Evolutionary conservation across 2,797 vertebrate genomes (phyloP).

Genomic region (Gymnocypris eckloni): DNA sequence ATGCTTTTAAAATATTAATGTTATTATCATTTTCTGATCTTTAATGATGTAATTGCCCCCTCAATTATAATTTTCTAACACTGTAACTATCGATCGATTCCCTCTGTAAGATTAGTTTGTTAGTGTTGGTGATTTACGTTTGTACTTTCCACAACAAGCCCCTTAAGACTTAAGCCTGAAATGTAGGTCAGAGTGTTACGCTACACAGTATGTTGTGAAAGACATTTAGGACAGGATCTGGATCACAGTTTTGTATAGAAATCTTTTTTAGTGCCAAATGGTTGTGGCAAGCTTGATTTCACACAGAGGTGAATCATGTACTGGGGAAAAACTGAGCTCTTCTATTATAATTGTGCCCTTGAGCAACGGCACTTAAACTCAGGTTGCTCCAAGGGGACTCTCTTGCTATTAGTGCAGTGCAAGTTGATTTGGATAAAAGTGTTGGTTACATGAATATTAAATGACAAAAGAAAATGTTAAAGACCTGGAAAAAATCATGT

Average conservation of each 20-base stretch:
- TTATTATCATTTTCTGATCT: background rate
- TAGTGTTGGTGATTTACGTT: background rate
- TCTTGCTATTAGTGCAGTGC: slow-evolving; percentile 27
- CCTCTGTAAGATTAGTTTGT: slow-evolving; percentile 5
- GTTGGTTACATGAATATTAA: background rate
- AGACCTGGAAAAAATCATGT: background rate
- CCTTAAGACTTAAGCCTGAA: background rate
- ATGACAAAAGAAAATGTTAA: background rate
- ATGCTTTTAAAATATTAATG: background rate
- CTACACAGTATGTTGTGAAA: background rate
- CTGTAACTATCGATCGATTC: background rate
- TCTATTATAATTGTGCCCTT: slow-evolving; percentile 31
- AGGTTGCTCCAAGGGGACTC: slow-evolving; percentile 40
- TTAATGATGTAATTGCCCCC: background rate
- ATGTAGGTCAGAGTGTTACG: slow-evolving; percentile 4
- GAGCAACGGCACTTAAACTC: slow-evolving; percentile 30
- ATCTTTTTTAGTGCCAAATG: slow-evolving; percentile 27
- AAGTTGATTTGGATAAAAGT: background rate
- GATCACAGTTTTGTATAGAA: slow-evolving; percentile 5
- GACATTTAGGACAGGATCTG: slow-evolving; percentile 19
- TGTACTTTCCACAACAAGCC: background rate
- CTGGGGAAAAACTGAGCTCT: background rate
- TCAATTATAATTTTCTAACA: background rate
- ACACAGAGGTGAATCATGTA: slow-evolving; percentile 18
- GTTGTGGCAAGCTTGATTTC: slow-evolving; percentile 26